Percentiles rank a stretch among this genome's conserved stretches.
phyloP scores from a whole-genome alignment of 2,797 vertebrate genomes.

The Heteromormyrus szaboi region DNA sequence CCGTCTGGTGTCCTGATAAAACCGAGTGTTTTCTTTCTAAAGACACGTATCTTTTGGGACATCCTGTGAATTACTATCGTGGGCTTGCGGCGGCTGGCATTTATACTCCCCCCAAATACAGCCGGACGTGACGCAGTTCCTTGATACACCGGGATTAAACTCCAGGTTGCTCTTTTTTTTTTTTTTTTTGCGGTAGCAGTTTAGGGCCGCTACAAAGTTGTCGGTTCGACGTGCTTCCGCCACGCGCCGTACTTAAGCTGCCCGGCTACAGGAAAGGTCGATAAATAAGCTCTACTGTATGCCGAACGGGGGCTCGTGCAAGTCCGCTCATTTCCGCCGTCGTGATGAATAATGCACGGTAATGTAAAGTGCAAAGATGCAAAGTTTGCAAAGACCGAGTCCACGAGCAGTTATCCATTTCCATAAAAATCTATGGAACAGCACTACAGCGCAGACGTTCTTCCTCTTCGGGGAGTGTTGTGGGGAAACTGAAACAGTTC shows the following conservation, averaged over 20 bases:
- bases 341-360: not conserved
- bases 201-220: not conserved
- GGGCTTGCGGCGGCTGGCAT: not conserved
- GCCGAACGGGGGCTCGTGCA: not conserved
- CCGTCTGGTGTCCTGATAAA: not conserved
- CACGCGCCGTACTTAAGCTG: not conserved
- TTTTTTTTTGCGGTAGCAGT: not conserved
- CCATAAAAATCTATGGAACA: constrained; percentile 4
- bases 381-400: not conserved
- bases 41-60: not conserved
- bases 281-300: not conserved
- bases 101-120: not conserved
- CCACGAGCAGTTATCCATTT: not conserved
- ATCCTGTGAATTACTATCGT: not conserved
- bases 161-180: not conserved
- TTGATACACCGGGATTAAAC: not conserved
- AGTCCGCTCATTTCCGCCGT: not conserved
- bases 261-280: not conserved
- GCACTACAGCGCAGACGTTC: not conserved
- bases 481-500: not conserved
- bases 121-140: not conserved
- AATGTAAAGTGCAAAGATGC: not conserved
- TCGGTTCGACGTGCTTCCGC: not conserved
- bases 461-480: not conserved
- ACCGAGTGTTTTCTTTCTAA: not conserved